Evolutionary conservation across 2,113 vertebrate species (phyloP).

Genomic region (Oriolus oriolus): DNA sequence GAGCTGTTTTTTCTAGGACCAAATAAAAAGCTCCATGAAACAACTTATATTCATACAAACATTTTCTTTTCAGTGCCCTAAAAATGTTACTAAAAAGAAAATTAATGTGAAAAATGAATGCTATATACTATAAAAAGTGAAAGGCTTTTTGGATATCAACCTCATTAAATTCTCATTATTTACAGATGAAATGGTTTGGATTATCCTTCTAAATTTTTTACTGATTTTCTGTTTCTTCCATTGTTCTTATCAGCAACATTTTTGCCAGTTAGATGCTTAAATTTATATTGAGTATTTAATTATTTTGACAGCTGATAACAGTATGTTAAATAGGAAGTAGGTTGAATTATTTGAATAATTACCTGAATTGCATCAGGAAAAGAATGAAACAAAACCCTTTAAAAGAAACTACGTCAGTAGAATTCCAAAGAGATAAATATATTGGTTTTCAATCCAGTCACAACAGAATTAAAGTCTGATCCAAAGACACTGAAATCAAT

Average conservation of each 20-base stretch:
- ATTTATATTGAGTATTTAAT: constrained; percentile 66
- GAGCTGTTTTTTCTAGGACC: background rate
- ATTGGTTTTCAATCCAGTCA: background rate
- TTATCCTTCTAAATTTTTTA: constrained; percentile 20
- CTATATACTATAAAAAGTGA: constrained; percentile 24
- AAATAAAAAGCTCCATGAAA: background rate
- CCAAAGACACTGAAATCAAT: constrained; percentile 23
- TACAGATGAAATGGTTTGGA: constrained; percentile 62
- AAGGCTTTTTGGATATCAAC: constrained; percentile 28
- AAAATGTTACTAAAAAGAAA: background rate
- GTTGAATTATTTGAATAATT: constrained; percentile 24
- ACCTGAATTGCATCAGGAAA: constrained; percentile 22
- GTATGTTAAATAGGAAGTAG: constrained; percentile 7
- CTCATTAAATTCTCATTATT: constrained; percentile 72
- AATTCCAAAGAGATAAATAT: constrained; percentile 36
- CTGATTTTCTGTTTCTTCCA: constrained; percentile 36
- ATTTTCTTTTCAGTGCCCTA: background rate
- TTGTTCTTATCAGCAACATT: constrained; percentile 50
- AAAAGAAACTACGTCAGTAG: constrained; percentile 4
- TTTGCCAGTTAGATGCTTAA: constrained; percentile 59
- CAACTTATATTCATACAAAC: background rate
- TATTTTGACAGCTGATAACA: constrained; percentile 56
- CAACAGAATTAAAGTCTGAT: background rate
- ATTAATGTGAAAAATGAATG: constrained; percentile 51
- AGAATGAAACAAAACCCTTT: constrained; percentile 23